Evolutionary conservation across 2,888 invertebrate genomes (phyloP).

Genomic region (Empis stercorea): DNA sequence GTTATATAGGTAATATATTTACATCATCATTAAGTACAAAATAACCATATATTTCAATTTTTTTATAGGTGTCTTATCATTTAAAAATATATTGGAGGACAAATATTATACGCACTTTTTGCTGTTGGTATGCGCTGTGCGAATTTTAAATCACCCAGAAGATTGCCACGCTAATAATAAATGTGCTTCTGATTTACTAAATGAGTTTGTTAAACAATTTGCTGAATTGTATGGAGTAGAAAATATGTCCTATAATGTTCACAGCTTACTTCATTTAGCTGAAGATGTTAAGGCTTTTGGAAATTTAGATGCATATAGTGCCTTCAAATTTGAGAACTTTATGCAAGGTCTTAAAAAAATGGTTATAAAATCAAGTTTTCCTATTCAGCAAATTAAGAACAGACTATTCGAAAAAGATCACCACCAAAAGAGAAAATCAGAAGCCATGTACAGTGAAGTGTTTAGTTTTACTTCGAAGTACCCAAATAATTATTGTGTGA

Average conservation of each 20-base stretch:
- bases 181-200: background rate
- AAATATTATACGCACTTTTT: background rate
- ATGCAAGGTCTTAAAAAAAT: background rate
- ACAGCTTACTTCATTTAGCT: background rate
- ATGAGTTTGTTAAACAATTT: background rate
- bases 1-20: too few species aligned
- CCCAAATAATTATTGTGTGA: too few species aligned
- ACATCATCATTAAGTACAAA: background rate
- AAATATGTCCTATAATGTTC: background rate
- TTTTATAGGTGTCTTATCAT: background rate
- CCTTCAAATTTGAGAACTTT: background rate
- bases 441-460: too few species aligned
- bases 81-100: background rate
- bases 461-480: too few species aligned
- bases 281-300: background rate
- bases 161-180: background rate
- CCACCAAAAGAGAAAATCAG: too few species aligned
- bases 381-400: too few species aligned
- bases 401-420: too few species aligned
- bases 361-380: background rate
- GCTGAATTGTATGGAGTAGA: background rate
- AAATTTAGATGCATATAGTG: background rate
- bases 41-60: too few species aligned
- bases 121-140: too few species aligned
- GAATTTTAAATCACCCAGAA: background rate